Evolutionary conservation across 2,888 invertebrate species (phyloP).

Genomic region (Flexamia atlantica): DNA sequence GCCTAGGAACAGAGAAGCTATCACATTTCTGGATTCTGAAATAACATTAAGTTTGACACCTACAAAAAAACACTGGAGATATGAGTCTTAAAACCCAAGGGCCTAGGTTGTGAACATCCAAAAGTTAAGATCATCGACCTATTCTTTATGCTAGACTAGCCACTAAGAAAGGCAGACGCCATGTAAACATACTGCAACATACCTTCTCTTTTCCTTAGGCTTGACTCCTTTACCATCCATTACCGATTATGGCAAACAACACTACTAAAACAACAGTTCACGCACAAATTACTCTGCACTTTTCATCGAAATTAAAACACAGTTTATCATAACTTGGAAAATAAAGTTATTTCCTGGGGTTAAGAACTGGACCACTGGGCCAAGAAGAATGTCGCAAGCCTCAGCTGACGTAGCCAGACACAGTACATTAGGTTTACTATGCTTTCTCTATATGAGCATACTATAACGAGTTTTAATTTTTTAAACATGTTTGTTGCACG

Average conservation of each 20-base stretch:
- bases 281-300: constrained; percentile 7
- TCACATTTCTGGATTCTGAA: no score
- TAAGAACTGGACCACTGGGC: not conserved
- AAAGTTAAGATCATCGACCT: constrained; percentile 38
- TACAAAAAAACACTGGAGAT: no score
- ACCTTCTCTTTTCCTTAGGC: constrained; percentile 55
- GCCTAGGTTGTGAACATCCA: no score
- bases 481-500: no score
- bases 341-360: not conserved
- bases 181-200: constrained; percentile 50
- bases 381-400: constrained; percentile 16
- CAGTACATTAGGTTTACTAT: not conserved
- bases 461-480: not conserved
- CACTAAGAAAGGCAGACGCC: constrained; percentile 23
- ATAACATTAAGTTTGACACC: no score
- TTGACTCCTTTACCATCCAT: constrained; percentile 39
- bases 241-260: not conserved
- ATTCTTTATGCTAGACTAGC: constrained; percentile 12
- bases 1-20: no score
- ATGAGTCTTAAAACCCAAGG: no score
- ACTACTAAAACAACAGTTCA: not conserved
- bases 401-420: constrained; percentile 1
- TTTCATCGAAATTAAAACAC: not conserved
- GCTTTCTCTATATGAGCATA: not conserved
- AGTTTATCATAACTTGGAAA: not conserved